Evolutionary conservation across 2,113 vertebrate genomes (phyloP), one percentile per base, ranked within the genome.

Genomic region (Penelope pileata): DNA sequence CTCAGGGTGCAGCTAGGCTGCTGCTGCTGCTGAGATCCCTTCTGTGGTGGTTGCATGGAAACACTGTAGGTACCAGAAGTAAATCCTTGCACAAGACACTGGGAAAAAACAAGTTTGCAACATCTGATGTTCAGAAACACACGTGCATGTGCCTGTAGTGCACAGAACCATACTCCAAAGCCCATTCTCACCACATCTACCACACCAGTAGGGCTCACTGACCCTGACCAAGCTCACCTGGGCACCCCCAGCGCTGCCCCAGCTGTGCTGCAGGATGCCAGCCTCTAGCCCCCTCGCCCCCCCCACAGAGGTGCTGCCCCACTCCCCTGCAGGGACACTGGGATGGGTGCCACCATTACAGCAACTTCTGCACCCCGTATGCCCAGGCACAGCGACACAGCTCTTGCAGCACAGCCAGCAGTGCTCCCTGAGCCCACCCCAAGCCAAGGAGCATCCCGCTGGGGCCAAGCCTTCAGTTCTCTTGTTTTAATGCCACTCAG

Each of bases 21-120:
- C n/a, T n/a, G n/a, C n/a, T n/a, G n/a, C n/a, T 1, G 7, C 4
- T 6, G 27, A 43, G 18, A 75, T 23, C n/a, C 59, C 58, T 34
- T 18, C 32, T 18, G 32, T 3, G 5, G 12, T 12, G 19, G 22
- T n/a, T 0, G 0, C 8, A 9, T 1, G 8, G 30, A 58, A 66
- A 50, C 16, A 3, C 18, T 4, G 15, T 9, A 17, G 26, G 43
- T 36, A 16, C 6, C 24, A 19, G 6, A 56, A 23, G 11, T 18
- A 40, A 60, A 75, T 15, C 45, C 15, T 30, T 53, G 29, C 3
- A 51, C 45, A 68, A 47, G 53, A 16, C 38, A 36, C 45, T 10
- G 45, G 17, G n/a, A 7, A 36, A 42, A 53, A 27, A 19, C 32
- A 79, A 40, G 17, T n/a, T 56, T 18, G 13, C 17, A 12, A 7